Evolutionary conservation across 92 coral and sea anemone species (phyloP).

Genomic region (Umimayanthus chanpuru): DNA sequence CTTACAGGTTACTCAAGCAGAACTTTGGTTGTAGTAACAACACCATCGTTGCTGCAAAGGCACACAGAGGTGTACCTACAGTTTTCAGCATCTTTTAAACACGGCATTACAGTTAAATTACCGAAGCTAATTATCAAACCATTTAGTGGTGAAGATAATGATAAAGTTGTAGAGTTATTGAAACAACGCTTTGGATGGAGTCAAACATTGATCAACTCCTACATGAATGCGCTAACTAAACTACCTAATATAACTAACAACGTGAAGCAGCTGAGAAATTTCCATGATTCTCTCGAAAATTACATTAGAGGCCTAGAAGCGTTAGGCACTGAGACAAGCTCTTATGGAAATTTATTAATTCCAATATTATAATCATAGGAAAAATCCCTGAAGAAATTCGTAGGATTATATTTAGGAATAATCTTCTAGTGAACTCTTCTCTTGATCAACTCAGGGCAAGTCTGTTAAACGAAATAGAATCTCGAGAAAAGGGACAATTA

Average conservation of each 20-base stretch:
- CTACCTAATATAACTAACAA: constrained; percentile 10
- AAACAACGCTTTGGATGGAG: constrained; percentile 40
- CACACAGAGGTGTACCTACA: too few species aligned
- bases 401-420: constrained; percentile 18
- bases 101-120: too few species aligned
- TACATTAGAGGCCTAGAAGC: constrained; percentile 43
- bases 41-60: too few species aligned
- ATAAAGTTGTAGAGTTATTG: constrained; percentile 22
- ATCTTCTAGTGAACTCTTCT: constrained; percentile 26
- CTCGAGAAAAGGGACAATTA: background rate
- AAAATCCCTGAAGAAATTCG: constrained; percentile 42
- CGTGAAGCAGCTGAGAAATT: constrained; percentile 25
- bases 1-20: too few species aligned
- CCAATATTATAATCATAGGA: constrained; percentile 16
- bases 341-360: constrained; percentile 20
- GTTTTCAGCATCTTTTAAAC: too few species aligned
- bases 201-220: constrained; percentile 43
- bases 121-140: too few species aligned
- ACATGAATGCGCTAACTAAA: constrained; percentile 39
- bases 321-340: background rate
- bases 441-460: constrained; percentile 10
- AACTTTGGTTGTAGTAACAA: too few species aligned
- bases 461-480: background rate
- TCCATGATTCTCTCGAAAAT: constrained; percentile 26
- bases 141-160: too few species aligned